Evolutionary conservation across 1,140 invertebrate species (phyloP).

Genomic region (Arion vulgaris): DNA sequence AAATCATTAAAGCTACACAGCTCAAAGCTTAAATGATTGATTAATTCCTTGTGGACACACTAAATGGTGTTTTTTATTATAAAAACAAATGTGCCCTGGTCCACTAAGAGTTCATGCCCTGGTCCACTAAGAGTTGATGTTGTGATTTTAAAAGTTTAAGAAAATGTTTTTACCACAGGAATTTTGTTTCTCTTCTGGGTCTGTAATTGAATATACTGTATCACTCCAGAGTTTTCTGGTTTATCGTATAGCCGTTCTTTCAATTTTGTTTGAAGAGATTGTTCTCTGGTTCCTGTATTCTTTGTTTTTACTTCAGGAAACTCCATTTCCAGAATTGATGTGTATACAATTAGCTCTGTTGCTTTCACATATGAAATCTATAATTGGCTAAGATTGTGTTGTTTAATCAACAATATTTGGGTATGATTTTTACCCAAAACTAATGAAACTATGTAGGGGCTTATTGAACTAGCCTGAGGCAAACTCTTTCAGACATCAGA

Average conservation of each 20-base stretch:
- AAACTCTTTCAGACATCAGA: conserved; percentile 46
- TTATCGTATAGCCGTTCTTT: conserved; percentile 55
- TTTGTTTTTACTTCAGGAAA: conserved; percentile 31
- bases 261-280: conserved; percentile 42
- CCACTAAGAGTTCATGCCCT: too few relatives aligned
- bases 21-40: too few relatives aligned
- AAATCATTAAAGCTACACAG: too few relatives aligned
- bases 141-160: too few relatives aligned
- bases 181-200: conserved; percentile 23
- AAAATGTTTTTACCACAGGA: conserved; percentile 25
- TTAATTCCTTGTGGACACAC: too few relatives aligned
- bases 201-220: conserved; percentile 49
- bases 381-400: conserved; percentile 41
- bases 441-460: conserved; percentile 57
- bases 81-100: too few relatives aligned
- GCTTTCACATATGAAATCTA: conserved; percentile 43
- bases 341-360: conserved; percentile 45
- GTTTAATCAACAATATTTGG: conserved; percentile 47
- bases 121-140: too few relatives aligned
- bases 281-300: conserved; percentile 28
- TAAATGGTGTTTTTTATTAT: too few relatives aligned
- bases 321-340: conserved; percentile 23
- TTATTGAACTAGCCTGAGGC: conserved; percentile 46
- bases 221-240: conserved; percentile 52
- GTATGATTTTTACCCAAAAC: conserved; percentile 55